Percentiles rank a stretch among this genome's conserved stretches.
These are phyloP conservation scores for Neelides sp. DNA, from an alignment of 1,140 invertebrate genomes.

Conservation along the genomic window DNA sequence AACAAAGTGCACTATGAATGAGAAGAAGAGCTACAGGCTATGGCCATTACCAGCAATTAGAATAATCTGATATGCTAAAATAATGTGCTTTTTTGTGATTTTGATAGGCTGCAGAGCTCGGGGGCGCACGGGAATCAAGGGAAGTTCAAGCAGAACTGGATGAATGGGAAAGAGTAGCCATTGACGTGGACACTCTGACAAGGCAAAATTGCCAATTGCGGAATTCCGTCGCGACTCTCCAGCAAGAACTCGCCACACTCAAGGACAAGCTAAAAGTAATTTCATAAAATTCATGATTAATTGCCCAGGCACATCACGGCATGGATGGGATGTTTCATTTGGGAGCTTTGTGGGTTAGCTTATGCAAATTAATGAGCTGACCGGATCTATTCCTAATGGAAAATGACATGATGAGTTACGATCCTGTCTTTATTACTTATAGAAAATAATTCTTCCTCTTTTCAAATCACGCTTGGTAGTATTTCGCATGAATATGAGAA, in stretches of 20 bases:
- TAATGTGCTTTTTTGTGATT: background rate
- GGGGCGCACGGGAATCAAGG: constrained; percentile 24
- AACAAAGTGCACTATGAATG: no score
- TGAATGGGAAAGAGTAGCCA: constrained; percentile 22
- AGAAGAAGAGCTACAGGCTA: no score
- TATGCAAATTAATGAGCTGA: no score
- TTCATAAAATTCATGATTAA: background rate
- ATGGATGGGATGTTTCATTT: no score
- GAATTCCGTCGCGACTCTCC: constrained; percentile 28
- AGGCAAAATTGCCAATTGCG: constrained; percentile 29
- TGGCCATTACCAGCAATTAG: no score
- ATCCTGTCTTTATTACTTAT: no score
- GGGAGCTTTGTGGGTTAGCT: no score
- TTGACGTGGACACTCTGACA: constrained; percentile 26
- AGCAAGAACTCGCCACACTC: constrained; percentile 30
- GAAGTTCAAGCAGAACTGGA: constrained; percentile 26
- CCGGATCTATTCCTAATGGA: no score
- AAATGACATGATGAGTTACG: no score
- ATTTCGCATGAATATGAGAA: no score
- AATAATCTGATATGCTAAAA: background rate
- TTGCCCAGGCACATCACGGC: background rate
- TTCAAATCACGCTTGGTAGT: no score
- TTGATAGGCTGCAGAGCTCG: constrained; percentile 26
- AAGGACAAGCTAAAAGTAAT: constrained; percentile 29
- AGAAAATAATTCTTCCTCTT: no score